Base-by-base conservation (phyloP, 2,888 invertebrate species). In the Ichneumon xanthorius region DNA sequence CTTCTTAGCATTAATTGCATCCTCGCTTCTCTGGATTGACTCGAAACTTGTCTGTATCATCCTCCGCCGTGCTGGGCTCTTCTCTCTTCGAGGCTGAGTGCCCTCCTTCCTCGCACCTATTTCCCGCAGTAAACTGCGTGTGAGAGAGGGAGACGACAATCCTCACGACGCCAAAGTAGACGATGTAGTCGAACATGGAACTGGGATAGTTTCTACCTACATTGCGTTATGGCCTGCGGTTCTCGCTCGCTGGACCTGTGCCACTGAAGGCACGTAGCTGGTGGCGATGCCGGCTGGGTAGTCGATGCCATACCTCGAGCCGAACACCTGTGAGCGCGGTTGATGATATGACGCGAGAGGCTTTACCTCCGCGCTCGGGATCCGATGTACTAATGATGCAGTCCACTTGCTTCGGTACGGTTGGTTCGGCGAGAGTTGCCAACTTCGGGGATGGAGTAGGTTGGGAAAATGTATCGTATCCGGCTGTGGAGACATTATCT, bases 1-100 rank as follows among this genome's bases (percentile, higher is more conserved):
- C 92, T 92, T 89, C 91, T 92, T 91, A 92, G 90, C 92, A 92
- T 93, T 92, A 92, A 93, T 92, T 92, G 92, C 92, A 91, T 92
- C 90, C 91, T 90, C 91, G 89, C 89, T 78, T 73, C 50, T 73
- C 61, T n/a, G 61, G 68, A 88, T 87, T 89, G 89, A 90, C 90
- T 91, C 90, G 81, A 81, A 53, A 73, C 73, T 72, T 67, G 45
- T 77, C 71, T 72, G 45, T 33, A 33, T 76, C 75, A 65, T 50
- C 9, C 55, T 77, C 26, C 16, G 19, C 22, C 14, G 26, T 16
- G 22, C 22, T 6, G 40, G 63, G 33, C 50, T 63, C 26, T n/a
- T 19, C 67, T 53, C 26, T 22, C 16, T 26, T 26, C 67, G 45
- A 33, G 53, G 79, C 11, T 61, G 81, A 81, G 73, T 79, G 73